Evolutionary conservation across 2,888 invertebrate species (phyloP).

Genomic region (Ischnura elegans): DNA sequence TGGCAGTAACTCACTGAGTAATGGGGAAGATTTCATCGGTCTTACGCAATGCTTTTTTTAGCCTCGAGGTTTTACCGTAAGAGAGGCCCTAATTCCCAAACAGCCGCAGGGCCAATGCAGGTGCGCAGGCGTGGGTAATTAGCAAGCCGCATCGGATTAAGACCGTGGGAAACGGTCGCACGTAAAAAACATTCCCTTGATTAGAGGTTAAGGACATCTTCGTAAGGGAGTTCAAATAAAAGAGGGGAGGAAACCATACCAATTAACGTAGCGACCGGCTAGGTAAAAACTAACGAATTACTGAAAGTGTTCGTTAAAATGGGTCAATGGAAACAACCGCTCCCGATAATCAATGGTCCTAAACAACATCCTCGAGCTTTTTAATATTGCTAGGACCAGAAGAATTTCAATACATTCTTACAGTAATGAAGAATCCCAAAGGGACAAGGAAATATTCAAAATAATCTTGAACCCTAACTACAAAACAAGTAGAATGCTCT

Average conservation of each 20-base stretch:
- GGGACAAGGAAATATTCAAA: no score
- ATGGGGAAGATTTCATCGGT: neutral
- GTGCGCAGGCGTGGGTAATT: slow-evolving; percentile 59
- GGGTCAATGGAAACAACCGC: no score
- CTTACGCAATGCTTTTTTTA: neutral
- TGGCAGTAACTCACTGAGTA: no score
- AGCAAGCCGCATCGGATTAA: slow-evolving; percentile 48
- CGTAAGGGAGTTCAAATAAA: neutral
- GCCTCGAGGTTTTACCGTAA: neutral
- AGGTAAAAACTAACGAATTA: neutral
- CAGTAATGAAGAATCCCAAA: no score
- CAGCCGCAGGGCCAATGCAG: slow-evolving; percentile 55
- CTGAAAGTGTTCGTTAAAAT: no score
- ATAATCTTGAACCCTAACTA: no score
- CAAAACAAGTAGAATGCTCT: no score
- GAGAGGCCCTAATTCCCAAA: neutral
- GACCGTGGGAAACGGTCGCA: slow-evolving; percentile 41
- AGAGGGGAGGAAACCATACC: neutral
- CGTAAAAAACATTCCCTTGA: slow-evolving; percentile 27
- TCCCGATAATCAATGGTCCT: no score
- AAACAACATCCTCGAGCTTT: no score
- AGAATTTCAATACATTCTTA: no score
- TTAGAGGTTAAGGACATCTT: neutral
- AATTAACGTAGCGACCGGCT: neutral
- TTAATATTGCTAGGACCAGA: no score